A percentile compares a stretch with the other conserved stretches of the same genome.
phyloP scores from a whole-genome alignment of 2,888 invertebrate species.

The Drosophila testacea region DNA sequence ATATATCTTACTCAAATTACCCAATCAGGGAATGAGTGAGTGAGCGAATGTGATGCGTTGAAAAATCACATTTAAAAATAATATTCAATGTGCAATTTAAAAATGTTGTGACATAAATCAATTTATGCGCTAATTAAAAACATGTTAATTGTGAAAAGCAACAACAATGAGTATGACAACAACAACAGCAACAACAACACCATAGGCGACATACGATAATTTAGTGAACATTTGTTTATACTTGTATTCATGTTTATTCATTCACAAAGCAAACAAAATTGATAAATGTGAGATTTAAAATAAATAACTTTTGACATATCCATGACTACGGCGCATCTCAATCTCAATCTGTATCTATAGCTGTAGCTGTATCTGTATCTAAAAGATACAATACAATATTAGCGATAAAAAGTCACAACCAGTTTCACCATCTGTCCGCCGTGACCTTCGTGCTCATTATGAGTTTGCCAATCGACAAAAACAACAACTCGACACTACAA shows the following conservation, averaged over 20 bases:
- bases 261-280: constrained; percentile 52
- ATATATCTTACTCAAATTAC: constrained; percentile 61
- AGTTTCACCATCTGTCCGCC: constrained; percentile 40
- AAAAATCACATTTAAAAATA: constrained; percentile 52
- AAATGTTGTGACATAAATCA: constrained; percentile 70
- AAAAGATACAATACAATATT: constrained; percentile 39
- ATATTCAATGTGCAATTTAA: constrained; percentile 58
- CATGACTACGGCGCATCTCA: constrained; percentile 24
- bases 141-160: constrained; percentile 64
- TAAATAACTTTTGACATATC: constrained; percentile 61
- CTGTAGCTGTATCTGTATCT: constrained; percentile 15
- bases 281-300: constrained; percentile 61
- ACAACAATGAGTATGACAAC: constrained; percentile 8
- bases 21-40: constrained; percentile 1
- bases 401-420: constrained; percentile 24
- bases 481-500: constrained; percentile 4
- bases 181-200: constrained; percentile 12
- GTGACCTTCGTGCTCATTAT: constrained; percentile 75
- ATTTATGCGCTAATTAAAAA: constrained; percentile 69
- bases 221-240: constrained; percentile 37
- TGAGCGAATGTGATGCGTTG: constrained; percentile 22
- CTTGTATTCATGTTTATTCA: constrained; percentile 55
- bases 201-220: constrained; percentile 41
- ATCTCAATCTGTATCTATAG: constrained; percentile 25
- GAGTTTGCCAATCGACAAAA: constrained; percentile 34